Base-by-base conservation (phyloP, 2,797 vertebrate species). In the Chaenodraco wilsoni region DNA sequence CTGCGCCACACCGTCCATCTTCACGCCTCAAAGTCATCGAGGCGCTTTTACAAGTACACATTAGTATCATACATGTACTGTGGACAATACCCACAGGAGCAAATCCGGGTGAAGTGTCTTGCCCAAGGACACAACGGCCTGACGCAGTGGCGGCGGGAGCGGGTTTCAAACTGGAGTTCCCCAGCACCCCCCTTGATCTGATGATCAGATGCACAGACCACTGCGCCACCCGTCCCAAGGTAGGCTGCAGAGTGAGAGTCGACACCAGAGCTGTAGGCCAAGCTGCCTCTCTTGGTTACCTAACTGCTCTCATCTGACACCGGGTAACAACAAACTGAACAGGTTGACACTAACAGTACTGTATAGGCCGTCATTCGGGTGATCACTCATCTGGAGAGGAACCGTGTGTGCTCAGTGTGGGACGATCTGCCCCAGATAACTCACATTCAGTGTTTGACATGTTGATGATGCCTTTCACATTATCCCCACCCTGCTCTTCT, bases 391-490 rank as follows among this genome's bases (percentile, higher is more conserved):
- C 37, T 52, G 27, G 10, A 65, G 61, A 46, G 66, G 40, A 68
- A 57, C 23, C 44, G n/a, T 15, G 59, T 71, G 57, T 46, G 46
- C n/a, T 55, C 17, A 46, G 56, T n/a, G 78, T 77, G 54, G 65
- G 65, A 72, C 3, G 41, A 27, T 48, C 0, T 59, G 61, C 12
- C 21, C 63, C 16, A 75, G 27, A 77, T 78, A 31, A 45, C 51
- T 73, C 37, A 50, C 37, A 19, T 59, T 71, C 45, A 55, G 15
- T 27, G 19, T 78, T 64, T 65, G 43, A 79, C 65, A 72, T 44
- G 12, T 57, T 69, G 71, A 73, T 63, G 43, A 77, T 82, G 46
- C 21, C 33, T 67, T 70, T 72, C 68, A 62, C 58, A 74, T 69
- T 56, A 64, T 48, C 52, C 45, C 31, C 45, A 2, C 9, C 49